Evolutionary conservation across 2,113 vertebrate species (phyloP).

Genomic region (Callospermophilus lateralis): DNA sequence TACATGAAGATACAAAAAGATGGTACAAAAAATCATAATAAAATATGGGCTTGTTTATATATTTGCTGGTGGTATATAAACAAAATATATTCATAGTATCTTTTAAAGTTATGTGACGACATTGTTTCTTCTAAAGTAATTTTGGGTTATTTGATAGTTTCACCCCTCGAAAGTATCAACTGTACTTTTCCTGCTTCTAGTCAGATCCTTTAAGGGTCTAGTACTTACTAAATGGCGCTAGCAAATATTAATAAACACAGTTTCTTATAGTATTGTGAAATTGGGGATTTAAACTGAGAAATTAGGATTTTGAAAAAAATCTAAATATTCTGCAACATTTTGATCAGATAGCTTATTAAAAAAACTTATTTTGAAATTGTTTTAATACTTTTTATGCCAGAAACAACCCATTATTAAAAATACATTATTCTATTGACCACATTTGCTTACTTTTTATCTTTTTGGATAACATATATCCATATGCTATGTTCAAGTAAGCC

Average conservation of each 20-base stretch:
- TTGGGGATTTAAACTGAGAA: conserved; percentile 1
- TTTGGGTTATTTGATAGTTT: background rate
- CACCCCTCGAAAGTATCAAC: background rate
- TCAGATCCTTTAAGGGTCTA: conserved; percentile 28
- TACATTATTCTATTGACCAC: background rate
- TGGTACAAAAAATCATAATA: background rate
- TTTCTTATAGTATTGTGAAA: conserved; percentile 49
- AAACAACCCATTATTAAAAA: conserved; percentile 29
- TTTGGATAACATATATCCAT: background rate
- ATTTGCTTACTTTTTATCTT: background rate
- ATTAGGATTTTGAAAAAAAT: background rate
- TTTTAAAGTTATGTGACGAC: background rate
- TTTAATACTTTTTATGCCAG: conserved; percentile 16
- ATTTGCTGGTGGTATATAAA: conserved; percentile 18
- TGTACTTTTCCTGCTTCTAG: conserved; percentile 7
- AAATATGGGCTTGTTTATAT: background rate
- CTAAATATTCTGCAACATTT: conserved; percentile 26
- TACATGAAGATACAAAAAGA: background rate
- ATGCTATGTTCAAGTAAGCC: background rate
- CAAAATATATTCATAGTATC: background rate
- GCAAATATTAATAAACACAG: conserved; percentile 20
- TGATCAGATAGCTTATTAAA: background rate
- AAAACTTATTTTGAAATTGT: background rate
- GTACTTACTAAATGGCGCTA: conserved; percentile 8
- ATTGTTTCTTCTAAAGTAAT: conserved; percentile 52